These are phyloP conservation scores for Cantharis nigra DNA, from an alignment of 2,888 invertebrate species.

Conservation along the genomic window DNA sequence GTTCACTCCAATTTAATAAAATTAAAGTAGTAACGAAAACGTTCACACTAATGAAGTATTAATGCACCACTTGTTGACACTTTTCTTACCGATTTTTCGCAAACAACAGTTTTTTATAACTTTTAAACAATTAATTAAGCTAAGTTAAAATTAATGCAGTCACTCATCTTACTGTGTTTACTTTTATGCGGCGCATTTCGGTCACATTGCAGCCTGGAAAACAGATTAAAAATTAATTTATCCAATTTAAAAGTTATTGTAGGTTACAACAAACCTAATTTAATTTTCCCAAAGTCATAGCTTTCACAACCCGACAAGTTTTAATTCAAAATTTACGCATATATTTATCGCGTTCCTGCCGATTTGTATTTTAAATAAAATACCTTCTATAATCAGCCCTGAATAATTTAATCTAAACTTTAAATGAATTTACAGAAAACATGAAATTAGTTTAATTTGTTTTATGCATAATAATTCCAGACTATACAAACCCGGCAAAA, in stretches of 20 bases:
- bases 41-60: neutral
- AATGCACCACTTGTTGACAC: neutral
- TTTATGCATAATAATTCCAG: neutral
- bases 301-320: neutral
- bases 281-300: neutral
- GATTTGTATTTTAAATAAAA: neutral
- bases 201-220: too few species aligned
- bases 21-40: neutral
- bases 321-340: constrained; percentile 3
- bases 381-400: neutral
- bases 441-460: neutral
- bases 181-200: too few species aligned
- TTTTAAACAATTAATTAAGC: neutral
- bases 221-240: neutral
- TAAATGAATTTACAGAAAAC: neutral
- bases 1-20: neutral
- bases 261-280: neutral
- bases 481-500: neutral
- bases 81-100: neutral
- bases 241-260: neutral
- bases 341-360: neutral
- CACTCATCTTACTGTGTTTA: too few species aligned
- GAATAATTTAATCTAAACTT: neutral
- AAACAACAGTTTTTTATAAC: neutral
- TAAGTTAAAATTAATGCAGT: too few species aligned